phyloP scores from a whole-genome alignment of 2,797 vertebrate species.

The Sparus aurata region DNA sequence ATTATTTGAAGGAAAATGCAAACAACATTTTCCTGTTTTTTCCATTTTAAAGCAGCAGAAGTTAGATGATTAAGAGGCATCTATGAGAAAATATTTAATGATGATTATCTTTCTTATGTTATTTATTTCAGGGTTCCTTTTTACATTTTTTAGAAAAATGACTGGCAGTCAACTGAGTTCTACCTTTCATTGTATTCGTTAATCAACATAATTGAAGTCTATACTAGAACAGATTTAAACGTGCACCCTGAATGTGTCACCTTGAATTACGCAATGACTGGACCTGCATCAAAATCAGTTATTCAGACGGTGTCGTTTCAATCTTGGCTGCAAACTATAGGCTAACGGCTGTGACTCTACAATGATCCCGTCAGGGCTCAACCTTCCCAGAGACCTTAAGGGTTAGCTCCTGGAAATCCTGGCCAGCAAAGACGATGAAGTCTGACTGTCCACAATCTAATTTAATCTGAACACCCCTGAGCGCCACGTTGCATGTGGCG shows the following conservation, averaged over 20 bases:
- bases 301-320: conserved; percentile 5
- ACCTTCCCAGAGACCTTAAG: conserved; percentile 34
- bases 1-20: not conserved
- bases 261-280: not conserved
- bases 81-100: too few relatives aligned
- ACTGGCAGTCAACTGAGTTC: too few relatives aligned
- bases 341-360: not conserved
- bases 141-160: too few relatives aligned
- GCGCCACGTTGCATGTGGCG: conserved; percentile 53
- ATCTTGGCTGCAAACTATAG: conserved; percentile 1
- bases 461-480: conserved; percentile 76
- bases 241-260: not conserved
- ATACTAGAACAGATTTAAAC: not conserved
- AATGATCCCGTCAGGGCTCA: conserved; percentile 8
- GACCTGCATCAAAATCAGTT: not conserved
- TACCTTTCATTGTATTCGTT: not conserved
- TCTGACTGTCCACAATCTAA: conserved; percentile 77
- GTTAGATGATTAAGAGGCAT: not conserved
- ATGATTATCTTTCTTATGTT: not conserved
- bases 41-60: not conserved
- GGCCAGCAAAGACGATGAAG: conserved; percentile 65
- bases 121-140: not conserved
- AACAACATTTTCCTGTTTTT: not conserved
- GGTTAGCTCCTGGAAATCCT: conserved; percentile 62
- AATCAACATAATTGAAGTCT: not conserved